Evolutionary conservation across 2,888 invertebrate species (phyloP), one percentile per base, ranked within the genome.

Genomic region (Elmis aenea): DNA sequence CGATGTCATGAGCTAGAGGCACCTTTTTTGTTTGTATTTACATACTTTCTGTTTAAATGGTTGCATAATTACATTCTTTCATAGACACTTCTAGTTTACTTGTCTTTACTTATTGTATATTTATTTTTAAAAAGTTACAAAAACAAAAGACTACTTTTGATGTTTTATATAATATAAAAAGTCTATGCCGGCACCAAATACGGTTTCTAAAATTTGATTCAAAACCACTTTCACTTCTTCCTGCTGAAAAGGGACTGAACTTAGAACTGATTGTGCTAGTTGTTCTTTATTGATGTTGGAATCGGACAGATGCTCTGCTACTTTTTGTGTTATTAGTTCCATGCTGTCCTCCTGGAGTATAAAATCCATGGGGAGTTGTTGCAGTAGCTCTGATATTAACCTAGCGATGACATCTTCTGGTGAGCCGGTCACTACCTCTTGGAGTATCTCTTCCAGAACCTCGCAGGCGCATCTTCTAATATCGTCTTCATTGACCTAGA

Each of bases 171-270:
- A 53, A 53, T 54, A 61, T 26, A 64, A 46, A 45, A 56, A 61
- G 47, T 64, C 62, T 4, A 64, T 51, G 23, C 62, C 64, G 3
- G 29, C 46, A 13, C 54, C 61, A 40, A 51, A 66, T 6, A 64
- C 62, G 16, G 45, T 46, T 33, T 62, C 54, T 29, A 66, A 38
- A 28, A 66, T 53, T 13, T 48, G 34, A 25, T 61, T 48, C 18
- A 64, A 30, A 25, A 63, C 45, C 3, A 37, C 43, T 18, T 48
- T 43, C 15, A 61, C 52, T 30, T 59, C 59, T 11, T 45, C 41
- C 14, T 26, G 47, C 22, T 38, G 23, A 10, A 20, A 23, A 24
- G 34, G 37, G 5, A 34, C 28, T 11, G 33, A 18, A 4, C 33
- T 31, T 6, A 41, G 26, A 12, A 42, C 23, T 5, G 30, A 21